Evolutionary conservation across 2,888 invertebrate species (phyloP), one percentile per base, ranked within the genome.

Genomic region (Sphaerophoria taeniata): DNA sequence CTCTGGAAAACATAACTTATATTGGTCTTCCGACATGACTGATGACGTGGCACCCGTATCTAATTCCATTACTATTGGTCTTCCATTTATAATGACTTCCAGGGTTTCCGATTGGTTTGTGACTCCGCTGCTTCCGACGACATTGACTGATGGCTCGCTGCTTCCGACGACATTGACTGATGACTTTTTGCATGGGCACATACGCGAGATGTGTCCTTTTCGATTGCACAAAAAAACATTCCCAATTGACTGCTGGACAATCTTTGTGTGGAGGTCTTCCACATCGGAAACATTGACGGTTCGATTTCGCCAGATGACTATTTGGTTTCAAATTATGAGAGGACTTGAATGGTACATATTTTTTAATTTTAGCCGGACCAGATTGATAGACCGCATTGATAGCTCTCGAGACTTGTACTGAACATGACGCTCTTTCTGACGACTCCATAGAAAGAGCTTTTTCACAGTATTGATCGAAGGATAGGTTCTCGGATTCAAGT

Each of bases 191-290:
- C 3, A 11, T 3, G 33, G 34, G 9, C 49, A 65, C 51, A 36
- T 58, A 4, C 14, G n/a, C 3, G 58, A 58, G 6, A 49, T 49
- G 14, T 49, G 49, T 7, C 34, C 49, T 14, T 51, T 49, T 14
- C 34, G 33, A 3, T 55, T 55, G n/a, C 55, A 55, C 55, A 55
- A 6, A 6, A 6, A 55, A 55, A 24, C 55, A 55, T 58, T 58
- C 36, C 58, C 36, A 58, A 11, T 58, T 58, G 36, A 58, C 36
- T 39, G 58, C 58, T 4, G 58, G 58, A 9, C 56, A 56, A 36
- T 56, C 14, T 24, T 24, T 24, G 24, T 24, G 24, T 24, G 24
- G 24, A 24, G 24, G 24, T 24, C 24, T 56, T 14, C 56, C 56
- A 9, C 34, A 34, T 34, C 56, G n/a, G 36, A 14, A n/a, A 58